Evolutionary conservation across 1,140 invertebrate genomes (phyloP), one percentile per base, ranked within the genome.

Genomic region (Hycleus phaleratus): DNA sequence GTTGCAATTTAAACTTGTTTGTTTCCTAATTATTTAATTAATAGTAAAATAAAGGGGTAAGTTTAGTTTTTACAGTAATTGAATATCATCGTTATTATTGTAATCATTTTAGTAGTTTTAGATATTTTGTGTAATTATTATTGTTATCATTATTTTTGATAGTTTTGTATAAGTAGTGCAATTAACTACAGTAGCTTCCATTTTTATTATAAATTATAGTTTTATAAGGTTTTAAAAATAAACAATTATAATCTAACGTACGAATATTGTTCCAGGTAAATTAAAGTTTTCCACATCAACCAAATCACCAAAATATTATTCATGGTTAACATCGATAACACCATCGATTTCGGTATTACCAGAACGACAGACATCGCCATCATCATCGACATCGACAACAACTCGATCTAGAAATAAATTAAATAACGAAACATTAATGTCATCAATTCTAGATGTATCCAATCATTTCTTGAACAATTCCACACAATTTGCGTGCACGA

Each of bases 181-280:
- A 32, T 32, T 32, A 32, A 32, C 32, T 32, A 7, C 4, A 32
- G 32, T 32, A 32, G 32, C 32, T 32, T 32, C 32, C 32, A 32
- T 32, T 48, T 7, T 48, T 48, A 32, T 26, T 18, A 50, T 50
- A 38, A 38, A 50, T 50, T 12, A n/a, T 38, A 12, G 11, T 12
- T 50, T 50, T 50, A 38, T 38, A 18, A 24, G n/a, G 5, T 48
- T 48, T 48, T 48, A 11, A 32, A 25, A 6, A 7, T 48, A 25
- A 32, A 32, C 32, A 32, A 32, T 48, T 48, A 11, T 32, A 8
- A 9, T 26, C 38, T 52, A 44, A 52, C 49, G 25, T 2, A 38
- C 39, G 39, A 42, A 52, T 43, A 43, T 53, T 53, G 51, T 53
- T 53, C 42, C 51, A 53, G 51, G 11, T 25, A 45, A 53, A n/a